Conservation (phyloP, 1,140 invertebrate species). For the Drosophila nasuta region DNA sequence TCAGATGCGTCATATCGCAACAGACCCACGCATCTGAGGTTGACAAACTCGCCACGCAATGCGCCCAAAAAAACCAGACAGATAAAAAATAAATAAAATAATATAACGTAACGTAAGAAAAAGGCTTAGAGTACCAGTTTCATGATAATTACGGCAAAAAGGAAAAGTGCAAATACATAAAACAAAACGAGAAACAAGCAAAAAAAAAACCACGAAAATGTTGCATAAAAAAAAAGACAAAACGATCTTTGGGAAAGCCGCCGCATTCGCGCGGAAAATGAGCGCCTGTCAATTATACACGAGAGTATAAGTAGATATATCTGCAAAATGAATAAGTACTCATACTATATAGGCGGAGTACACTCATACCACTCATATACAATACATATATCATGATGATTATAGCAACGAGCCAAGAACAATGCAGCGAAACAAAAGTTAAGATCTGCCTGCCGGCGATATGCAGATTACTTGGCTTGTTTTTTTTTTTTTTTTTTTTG, state of each 20-base stretch:
- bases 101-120: conserved; percentile 12
- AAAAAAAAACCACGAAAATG: conserved; percentile 16
- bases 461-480: conserved; percentile 61
- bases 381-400: conserved; percentile 54
- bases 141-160: conserved; percentile 72
- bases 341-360: conserved; percentile 6
- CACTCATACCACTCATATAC: neutral
- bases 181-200: neutral
- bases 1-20: conserved; percentile 43
- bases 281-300: conserved; percentile 63
- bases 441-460: conserved; percentile 56
- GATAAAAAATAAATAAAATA: conserved; percentile 19
- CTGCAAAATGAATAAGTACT: neutral
- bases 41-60: conserved; percentile 49
- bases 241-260: conserved; percentile 55
- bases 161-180: conserved; percentile 58
- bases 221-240: conserved; percentile 51
- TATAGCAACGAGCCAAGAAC: conserved; percentile 58
- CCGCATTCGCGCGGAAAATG: conserved; percentile 65
- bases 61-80: neutral
- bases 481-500: conserved; percentile 21
- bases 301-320: conserved; percentile 17
- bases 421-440: conserved; percentile 58
- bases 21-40: conserved; percentile 40
- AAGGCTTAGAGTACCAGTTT: conserved; percentile 57